Conservation (phyloP, 2,888 invertebrate genomes). For the Acrocyrtus sp. region DNA sequence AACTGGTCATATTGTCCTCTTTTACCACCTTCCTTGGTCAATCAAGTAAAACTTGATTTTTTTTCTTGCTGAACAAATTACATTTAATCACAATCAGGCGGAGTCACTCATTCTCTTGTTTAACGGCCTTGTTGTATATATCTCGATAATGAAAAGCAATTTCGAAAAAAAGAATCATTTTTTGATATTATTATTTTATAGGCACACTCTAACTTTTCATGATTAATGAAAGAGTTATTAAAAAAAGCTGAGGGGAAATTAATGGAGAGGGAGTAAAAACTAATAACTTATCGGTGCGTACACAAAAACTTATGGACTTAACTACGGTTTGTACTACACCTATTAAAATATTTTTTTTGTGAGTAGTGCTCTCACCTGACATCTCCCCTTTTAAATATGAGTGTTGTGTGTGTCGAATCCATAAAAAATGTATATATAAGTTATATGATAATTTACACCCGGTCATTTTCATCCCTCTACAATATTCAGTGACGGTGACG, state of each 20-base stretch:
- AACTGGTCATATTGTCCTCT: neutral
- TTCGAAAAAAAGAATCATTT: too few relatives aligned
- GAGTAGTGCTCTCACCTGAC: neutral
- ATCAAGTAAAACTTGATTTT: neutral
- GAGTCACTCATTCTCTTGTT: too few relatives aligned
- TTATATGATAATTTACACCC: constrained; percentile 29
- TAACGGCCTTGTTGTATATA: neutral
- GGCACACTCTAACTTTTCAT: too few relatives aligned
- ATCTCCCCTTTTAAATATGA: constrained; percentile 16
- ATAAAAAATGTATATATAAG: constrained; percentile 39
- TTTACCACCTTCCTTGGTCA: neutral
- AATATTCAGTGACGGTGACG: too few relatives aligned
- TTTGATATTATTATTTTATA: too few relatives aligned
- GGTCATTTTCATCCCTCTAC: too few relatives aligned
- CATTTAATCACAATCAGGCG: too few relatives aligned
- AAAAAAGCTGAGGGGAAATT: neutral
- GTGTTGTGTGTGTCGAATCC: constrained; percentile 46
- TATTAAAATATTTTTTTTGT: neutral
- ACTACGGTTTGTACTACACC: too few relatives aligned
- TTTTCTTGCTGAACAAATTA: too few relatives aligned
- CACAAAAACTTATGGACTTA: too few relatives aligned
- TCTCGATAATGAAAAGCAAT: too few relatives aligned
- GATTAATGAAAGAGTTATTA: neutral
- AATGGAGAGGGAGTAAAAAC: neutral
- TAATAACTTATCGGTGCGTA: too few relatives aligned